Evolutionary conservation across 2,797 vertebrate genomes (phyloP).

Genomic region (Neomorphus geoffroyi): DNA sequence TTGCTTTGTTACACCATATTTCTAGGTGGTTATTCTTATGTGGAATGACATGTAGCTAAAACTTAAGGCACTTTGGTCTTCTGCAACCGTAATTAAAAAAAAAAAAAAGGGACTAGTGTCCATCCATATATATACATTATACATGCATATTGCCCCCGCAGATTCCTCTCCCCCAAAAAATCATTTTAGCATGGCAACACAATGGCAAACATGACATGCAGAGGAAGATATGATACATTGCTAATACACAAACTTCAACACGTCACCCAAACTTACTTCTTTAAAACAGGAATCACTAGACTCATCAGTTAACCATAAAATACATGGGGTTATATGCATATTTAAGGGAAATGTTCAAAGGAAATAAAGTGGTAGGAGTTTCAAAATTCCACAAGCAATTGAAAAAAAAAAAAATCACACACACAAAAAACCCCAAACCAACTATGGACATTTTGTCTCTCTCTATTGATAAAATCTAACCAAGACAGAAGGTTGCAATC

Average conservation of each 20-base stretch:
- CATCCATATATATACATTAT: neutral
- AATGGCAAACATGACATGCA: neutral
- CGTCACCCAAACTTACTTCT: neutral
- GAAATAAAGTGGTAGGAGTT: neutral
- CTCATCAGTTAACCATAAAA: neutral
- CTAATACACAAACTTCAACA: neutral
- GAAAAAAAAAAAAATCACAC: neutral
- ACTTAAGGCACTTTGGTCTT: neutral
- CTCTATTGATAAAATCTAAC: slow-evolving; percentile 3
- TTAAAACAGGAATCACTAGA: neutral
- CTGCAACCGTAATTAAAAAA: neutral
- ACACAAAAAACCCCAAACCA: no score
- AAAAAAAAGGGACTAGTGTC: neutral
- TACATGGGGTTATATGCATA: neutral
- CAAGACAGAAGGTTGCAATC: neutral
- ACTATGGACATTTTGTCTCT: neutral
- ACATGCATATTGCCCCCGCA: neutral
- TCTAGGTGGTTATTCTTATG: neutral
- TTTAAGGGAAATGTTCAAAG: neutral
- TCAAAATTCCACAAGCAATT: neutral
- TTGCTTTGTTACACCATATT: neutral
- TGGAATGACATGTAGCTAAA: neutral
- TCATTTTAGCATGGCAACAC: neutral
- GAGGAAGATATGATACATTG: neutral
- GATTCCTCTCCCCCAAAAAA: neutral